phyloP scores from a whole-genome alignment of 2,113 vertebrate genomes.

The Balaeniceps rex region DNA sequence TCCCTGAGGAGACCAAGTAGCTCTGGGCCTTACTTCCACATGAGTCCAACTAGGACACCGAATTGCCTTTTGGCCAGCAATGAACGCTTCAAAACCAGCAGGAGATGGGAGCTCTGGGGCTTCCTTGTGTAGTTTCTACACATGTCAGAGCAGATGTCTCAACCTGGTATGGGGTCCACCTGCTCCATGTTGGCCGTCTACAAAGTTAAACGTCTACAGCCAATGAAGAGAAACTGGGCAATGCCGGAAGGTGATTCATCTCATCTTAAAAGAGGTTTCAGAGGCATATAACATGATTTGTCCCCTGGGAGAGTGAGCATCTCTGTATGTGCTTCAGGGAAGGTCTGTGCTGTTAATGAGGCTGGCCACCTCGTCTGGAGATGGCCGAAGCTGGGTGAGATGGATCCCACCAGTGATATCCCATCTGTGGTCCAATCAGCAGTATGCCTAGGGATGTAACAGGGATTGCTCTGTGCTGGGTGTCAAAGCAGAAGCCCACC shows the following conservation, averaged over 20 bases:
- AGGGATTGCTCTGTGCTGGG: neutral
- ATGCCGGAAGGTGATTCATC: neutral
- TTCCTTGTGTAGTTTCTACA: neutral
- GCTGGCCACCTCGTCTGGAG: neutral
- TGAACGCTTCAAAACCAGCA: neutral
- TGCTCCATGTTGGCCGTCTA: neutral
- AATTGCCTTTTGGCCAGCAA: neutral
- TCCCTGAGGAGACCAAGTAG: neutral
- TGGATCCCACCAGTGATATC: neutral
- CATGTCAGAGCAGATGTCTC: neutral
- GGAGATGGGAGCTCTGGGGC: too few relatives aligned
- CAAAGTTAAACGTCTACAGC: neutral
- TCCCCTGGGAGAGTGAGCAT: neutral
- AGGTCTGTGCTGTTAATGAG: neutral
- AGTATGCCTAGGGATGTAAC: too few relatives aligned
- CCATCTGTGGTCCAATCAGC: neutral
- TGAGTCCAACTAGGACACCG: neutral
- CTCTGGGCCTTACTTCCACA: neutral
- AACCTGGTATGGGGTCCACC: neutral
- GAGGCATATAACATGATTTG: neutral
- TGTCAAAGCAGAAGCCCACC: neutral
- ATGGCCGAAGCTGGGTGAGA: neutral
- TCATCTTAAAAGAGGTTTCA: neutral
- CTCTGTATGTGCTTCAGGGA: neutral
- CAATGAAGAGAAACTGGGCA: neutral